Evolutionary conservation across 2,888 invertebrate genomes (phyloP), one percentile per base, ranked within the genome.

Genomic region (Drosophila lutescens): DNA sequence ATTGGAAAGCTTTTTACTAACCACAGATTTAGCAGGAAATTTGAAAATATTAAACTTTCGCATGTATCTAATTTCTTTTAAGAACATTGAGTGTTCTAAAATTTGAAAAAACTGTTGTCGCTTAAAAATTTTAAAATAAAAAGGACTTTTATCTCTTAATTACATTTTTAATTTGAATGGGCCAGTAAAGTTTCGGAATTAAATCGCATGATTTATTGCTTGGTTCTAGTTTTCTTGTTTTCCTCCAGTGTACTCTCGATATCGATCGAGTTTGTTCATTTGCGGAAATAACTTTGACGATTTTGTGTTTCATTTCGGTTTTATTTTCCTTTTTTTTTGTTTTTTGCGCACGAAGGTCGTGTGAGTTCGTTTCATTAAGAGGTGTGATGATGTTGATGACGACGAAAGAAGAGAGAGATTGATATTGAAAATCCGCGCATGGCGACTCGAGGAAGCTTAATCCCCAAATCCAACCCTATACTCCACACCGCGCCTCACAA

Each of bases 281-380:
- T 88, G 88, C 90, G 90, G 90, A 90, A 90, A 90, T 85, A 87
- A 82, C 86, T 86, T 86, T 78, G 78, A 79, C 79, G 78, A 78
- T 78, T 77, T 78, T 81, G 63, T 74, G 66, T 65, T 71, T 82
- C 83, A 57, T 59, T 73, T 72, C 56, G 65, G 62, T 77, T 76
- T 78, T 83, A 59, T 76, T 60, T 65, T 60, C 74, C 44, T 66
- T 55, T 55, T 50, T 59, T 70, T 59, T 57, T 51, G 41, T 69
- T 83, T 86, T 74, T 83, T 74, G 57, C 75, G 68, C 85, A 87
- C 88, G 90, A 85, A 82, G 89, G 80, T 76, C 80, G 89, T 78
- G 90, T 77, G 88, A 86, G 83, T 84, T 84, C 83, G 88, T 86
- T 81, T 72, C 74, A 86, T 86, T 82, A 87, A 87, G 83, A 87